Evolutionary conservation across 2,113 vertebrate species (phyloP), one percentile per base, ranked within the genome.

Genomic region (Thunnus thynnus): DNA sequence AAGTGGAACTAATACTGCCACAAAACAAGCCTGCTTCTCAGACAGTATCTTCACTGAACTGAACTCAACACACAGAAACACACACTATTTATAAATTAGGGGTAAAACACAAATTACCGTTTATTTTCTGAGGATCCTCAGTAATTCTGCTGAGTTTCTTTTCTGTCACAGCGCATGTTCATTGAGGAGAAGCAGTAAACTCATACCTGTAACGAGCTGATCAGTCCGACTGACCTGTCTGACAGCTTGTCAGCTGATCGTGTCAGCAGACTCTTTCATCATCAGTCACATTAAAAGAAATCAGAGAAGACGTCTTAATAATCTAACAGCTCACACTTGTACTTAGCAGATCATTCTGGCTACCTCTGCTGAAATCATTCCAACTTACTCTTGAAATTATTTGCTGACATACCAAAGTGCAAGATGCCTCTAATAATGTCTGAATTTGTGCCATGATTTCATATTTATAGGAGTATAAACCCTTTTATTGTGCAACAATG

Each of bases 131-230:
- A 62, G 20, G 27, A 63, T 47, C 22, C 4, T 13, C 5, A 52
- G 6, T 50, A 10, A 64, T 78, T 75, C 32, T 20, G 65, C 32
- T 18, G 58, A 48, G 2, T 44, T 36, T 13, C 27, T 25, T 44
- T 52, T 32, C 18, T 9, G 36, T 41, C 7, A 41, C 2, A 2
- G 9, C 9, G 13, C 18, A 52, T 20, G 48, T 52, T 32, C 9
- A 10, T 44, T 61, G 47, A 56, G 44, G 44, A 68, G 18, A 56
- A 70, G 73, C 17, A 30, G 36, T 54, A 36, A 66, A 74, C 30
- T 73, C 25, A 50, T 18, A 70, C 5, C 16, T 68, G 47, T 82
- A 76, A 65, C 78, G 50, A 68, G 60, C 55, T 68, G 56, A 65
- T 72, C 56, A 57, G 13, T 55, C 57, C 17, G 16, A 18, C 50